Evolutionary conservation across 1,140 invertebrate genomes (phyloP), one percentile per base, ranked within the genome.

Genomic region (Diachasmimorpha longicaudata): DNA sequence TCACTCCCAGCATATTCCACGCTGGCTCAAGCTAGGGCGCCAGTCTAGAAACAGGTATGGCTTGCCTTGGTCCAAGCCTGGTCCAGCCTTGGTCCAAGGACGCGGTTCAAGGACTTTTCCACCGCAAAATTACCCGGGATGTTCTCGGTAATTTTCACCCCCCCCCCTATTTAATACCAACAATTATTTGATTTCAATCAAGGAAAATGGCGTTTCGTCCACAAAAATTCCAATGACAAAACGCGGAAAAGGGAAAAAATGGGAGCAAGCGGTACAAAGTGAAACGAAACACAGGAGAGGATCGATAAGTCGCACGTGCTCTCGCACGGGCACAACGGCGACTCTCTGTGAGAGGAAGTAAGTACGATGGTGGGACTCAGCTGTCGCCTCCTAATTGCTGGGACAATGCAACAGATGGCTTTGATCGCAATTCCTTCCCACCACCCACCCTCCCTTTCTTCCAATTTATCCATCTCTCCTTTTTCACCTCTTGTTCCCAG

Each of bases 361-460:
- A 87, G 86, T 87, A 86, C 84, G 85, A 14, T 36, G 80, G 31
- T 81, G 84, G 83, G 84, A 87, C 86, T 89, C 87, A 88, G 87
- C 87, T 89, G 87, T 88, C 87, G 86, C 86, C 85, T 88, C 86
- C 87, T 89, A 89, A 89, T 88, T 89, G 87, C 87, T 85, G 86
- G 87, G 87, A 89, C 87, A 89, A 89, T 88, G 88, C 88, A 88
- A 89, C 88, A 89, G 87, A 89, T 89, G 88, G 86, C 85, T 89
- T 89, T 89, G 88, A 89, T 89, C 87, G 87, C 87, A 84, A 88
- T 82, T 78, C 85, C 86, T 84, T 80, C 81, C 77, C 58, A 71
- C 78, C 80, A 81, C 42, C 72, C 72, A n/a, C 77, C 77, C 78
- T 79, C n/a, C n/a, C 66, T 63, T 74, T 72, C 48, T 42, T 73